Conservation (phyloP, 1,140 invertebrate genomes). For the Pentalonia nigronervosa region DNA sequence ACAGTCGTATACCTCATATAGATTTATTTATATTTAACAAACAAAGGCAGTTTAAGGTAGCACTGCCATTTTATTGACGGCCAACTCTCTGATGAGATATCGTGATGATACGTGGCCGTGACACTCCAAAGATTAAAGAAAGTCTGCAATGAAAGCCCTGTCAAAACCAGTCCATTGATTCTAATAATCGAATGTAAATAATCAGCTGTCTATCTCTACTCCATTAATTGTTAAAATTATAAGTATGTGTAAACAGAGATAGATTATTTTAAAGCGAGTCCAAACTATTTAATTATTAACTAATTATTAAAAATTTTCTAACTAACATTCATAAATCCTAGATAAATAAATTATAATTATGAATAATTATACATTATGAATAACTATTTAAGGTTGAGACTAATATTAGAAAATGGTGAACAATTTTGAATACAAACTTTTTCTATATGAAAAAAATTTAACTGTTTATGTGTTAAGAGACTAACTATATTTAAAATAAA, state of each 20-base stretch:
- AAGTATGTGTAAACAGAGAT: background rate
- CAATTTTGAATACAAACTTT: too few species aligned
- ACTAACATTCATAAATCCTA: too few species aligned
- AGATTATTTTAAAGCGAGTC: background rate
- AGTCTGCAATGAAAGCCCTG: background rate
- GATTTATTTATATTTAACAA: background rate
- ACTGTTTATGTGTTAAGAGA: too few species aligned
- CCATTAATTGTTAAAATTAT: background rate
- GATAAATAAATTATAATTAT: too few species aligned
- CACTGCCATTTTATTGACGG: background rate
- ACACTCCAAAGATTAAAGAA: background rate
- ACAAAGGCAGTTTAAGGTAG: background rate
- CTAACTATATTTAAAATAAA: too few species aligned
- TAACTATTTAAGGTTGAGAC: too few species aligned
- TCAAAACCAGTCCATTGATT: background rate
- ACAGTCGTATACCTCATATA: too few species aligned
- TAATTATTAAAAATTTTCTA: too few species aligned
- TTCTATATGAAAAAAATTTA: too few species aligned
- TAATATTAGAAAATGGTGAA: too few species aligned
- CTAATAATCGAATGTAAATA: conserved; percentile 2
- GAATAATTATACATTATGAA: too few species aligned
- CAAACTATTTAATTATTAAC: background rate
- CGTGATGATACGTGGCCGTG: background rate
- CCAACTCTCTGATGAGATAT: background rate
- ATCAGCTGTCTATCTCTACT: background rate